Evolutionary conservation across 2,888 invertebrate genomes (phyloP), one percentile per base, ranked within the genome.

Genomic region (Busseola fusca): DNA sequence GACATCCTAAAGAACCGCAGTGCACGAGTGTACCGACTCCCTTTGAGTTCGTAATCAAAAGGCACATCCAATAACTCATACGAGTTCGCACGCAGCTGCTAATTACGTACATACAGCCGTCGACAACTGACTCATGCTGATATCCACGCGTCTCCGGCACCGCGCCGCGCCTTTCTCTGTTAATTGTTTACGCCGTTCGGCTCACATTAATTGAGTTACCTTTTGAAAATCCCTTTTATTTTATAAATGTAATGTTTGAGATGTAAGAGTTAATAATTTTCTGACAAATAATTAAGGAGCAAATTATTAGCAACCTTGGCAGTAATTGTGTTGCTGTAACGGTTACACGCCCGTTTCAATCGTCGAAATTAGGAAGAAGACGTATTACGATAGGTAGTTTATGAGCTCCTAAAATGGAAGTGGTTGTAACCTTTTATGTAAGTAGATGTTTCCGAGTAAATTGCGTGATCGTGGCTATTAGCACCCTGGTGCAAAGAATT

Each of bases 181-280:
- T 86, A 83, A 84, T 85, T 85, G 81, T 86, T 87, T 83, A 86
- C 84, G 83, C 79, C 75, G 52, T 74, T 81, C 82, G 71, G 65
- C 58, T 75, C 77, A 67, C 69, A 77, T 84, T 84, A 85, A 86
- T 86, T 86, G 80, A 84, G 77, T 82, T 81, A 78, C 71, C 78
- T 72, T 78, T 81, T 63, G 57, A 68, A 83, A 81, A 72, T 73
- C 66, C 68, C 68, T 82, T 79, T 76, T 76, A 80, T 86, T 74
- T 77, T 54, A 57, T 60, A 57, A 71, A 71, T 75, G 27, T 70
- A 77, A 69, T 69, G 54, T 69, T 74, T 69, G 54, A 25, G 69
- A 68, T 21, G 64, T 69, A 52, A 10, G 59, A 77, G 59, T 76
- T 72, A 58, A 74, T 77, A 54, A 80, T 59, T 70, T 72, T 76